Evolutionary conservation across 2,797 vertebrate species (phyloP).

Genomic region (Onychomys leucogaster): DNA sequence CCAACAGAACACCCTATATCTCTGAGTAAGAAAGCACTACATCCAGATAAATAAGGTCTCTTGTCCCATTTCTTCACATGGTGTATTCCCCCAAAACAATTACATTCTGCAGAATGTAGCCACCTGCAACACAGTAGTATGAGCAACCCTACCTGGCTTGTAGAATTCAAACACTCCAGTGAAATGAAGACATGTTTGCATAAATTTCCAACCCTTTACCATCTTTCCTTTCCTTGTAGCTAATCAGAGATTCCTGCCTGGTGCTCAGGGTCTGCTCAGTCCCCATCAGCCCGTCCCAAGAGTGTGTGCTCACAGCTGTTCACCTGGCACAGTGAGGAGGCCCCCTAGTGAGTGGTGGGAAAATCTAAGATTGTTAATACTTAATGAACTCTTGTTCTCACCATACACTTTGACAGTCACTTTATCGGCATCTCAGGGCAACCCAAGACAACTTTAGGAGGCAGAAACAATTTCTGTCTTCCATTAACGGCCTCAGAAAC

Average conservation of each 20-base stretch:
- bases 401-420: neutral
- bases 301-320: neutral
- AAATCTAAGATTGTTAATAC: neutral
- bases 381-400: neutral
- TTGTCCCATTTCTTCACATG: neutral
- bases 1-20: neutral
- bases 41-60: neutral
- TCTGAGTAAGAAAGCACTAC: neutral
- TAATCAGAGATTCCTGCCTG: neutral
- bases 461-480: neutral
- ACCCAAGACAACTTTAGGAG: constrained; percentile 7
- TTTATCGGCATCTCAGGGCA: constrained; percentile 22
- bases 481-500: constrained; percentile 1
- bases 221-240: neutral
- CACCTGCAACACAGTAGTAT: neutral
- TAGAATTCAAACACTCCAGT: neutral
- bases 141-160: neutral
- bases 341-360: neutral
- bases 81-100: neutral
- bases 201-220: neutral
- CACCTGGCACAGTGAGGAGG: neutral
- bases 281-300: neutral
- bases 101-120: neutral
- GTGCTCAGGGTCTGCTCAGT: neutral
- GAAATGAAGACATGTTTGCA: neutral